A percentile compares a stretch with the other conserved stretches of the same genome.
phyloP scores from a whole-genome alignment of 2,113 vertebrate species.

The Gorsachius goisagi region DNA sequence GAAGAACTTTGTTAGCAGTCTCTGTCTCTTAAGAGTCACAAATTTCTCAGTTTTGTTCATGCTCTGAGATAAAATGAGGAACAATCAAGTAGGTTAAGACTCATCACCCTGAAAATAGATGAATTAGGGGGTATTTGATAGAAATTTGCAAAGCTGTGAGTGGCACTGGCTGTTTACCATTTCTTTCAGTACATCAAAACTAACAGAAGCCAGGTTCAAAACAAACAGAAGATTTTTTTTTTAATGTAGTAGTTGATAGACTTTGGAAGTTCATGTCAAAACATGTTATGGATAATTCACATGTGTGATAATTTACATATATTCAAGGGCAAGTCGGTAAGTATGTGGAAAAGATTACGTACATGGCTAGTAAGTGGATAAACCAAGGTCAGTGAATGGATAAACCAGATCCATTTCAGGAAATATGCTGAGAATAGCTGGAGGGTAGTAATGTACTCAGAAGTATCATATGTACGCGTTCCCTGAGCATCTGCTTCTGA shows the following conservation, averaged over 20 bases:
- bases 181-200: background rate
- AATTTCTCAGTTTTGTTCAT: background rate
- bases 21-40: background rate
- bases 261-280: background rate
- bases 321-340: background rate
- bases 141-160: background rate
- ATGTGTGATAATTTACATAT: background rate
- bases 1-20: background rate
- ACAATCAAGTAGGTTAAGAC: background rate
- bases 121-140: background rate
- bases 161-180: background rate
- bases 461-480: background rate
- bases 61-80: background rate
- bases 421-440: background rate
- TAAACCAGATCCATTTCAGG: background rate
- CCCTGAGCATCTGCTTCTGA: background rate
- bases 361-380: background rate
- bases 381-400: background rate
- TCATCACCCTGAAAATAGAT: background rate
- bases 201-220: background rate
- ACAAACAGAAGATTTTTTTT: background rate
- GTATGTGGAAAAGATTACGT: background rate
- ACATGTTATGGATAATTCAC: background rate
- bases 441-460: background rate
- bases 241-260: background rate